Base-by-base conservation (phyloP, 1,140 invertebrate species). In the Drosophila bocki region DNA sequence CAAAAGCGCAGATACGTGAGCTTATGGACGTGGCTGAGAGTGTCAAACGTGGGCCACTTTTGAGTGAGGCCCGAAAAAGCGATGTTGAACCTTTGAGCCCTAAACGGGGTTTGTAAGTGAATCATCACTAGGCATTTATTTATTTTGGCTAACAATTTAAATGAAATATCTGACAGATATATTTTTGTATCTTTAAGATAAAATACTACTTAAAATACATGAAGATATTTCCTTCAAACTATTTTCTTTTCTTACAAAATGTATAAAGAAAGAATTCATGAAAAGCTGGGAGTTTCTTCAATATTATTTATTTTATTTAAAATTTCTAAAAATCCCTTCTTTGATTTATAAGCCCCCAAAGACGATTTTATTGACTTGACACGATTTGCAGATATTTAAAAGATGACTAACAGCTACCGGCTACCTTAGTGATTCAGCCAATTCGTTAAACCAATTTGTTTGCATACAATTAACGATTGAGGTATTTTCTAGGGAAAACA, bases 11-110 rank as follows among this genome's bases (percentile, higher is more conserved):
- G 57, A 85, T 86, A 85, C 83, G 83, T 85, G 82, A 86, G 82
- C 82, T 85, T 72, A 75, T 71, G 69, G 75, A 86, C 82, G 82
- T 87, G 82, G 69, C 68, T 71, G 33, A 17, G 75, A 78, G 74
- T 78, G 74, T 68, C 74, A 78, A 61, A 69, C 37, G 74, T 76
- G 42, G 63, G 72, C 22, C 72, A 75, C 74, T 75, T 75, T 41
- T 29, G 22, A 22, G 12, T 17, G 33, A 41, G 39, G 48, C 71
- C 39, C 50, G 35, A 50, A 51, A 51, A 62, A 35, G n/a, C 57
- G n/a, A 45, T 63, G 63, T 47, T 26, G 32, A 37, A 58, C 48
- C 60, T 63, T 75, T 56, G 48, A 57, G 70, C 59, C 72, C 72
- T 51, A 39, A 58, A 42, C 13, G 53, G 50, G 63, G 42, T 17